Evolutionary conservation across 92 coral and sea anemone genomes (phyloP), one percentile per base, ranked within the genome.

Genomic region (Scolanthus callimorphus): DNA sequence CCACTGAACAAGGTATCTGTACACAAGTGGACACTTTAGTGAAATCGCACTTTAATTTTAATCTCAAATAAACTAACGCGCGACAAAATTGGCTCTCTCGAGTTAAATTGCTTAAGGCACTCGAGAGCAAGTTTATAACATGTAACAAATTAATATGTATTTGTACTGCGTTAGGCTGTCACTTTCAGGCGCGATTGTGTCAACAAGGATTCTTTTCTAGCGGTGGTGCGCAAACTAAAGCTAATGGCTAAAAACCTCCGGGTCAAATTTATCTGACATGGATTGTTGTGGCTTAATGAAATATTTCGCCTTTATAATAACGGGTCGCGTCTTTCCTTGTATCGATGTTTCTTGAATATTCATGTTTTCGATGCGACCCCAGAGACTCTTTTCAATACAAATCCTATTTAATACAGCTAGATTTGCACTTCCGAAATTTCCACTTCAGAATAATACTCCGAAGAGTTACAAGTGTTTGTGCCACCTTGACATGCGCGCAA

Each of bases 121-220:
- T 44, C 59, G 55, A 72, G 66, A 57, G 58, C 77, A 82, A 79
- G 73, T 76, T 82, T 82, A 71, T 73, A 82, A 86, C 78, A 86
- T 88, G 96, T 88, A 82, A 83, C 96, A 88, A 88, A 88, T 88
- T 88, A 85, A 60, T 83, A 49, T 73, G 65, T 88, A 73, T 88
- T 88, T 88, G 96, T 37, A 69, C 79, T 69, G 62, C 89, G 73
- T 74, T 78, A 73, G 56, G 34, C 62, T 88, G 90, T 71, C 96
- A 88, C 77, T 83, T 77, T 31, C 50, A 49, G 19, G 69, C 50
- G 67, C 76, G 60, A 47, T 49, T 61, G 17, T 34, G 85, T 71
- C 47, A 78, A 78, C 78, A 78, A 55, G 55, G 65, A 64, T 49
- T 20, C 65, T 50, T 68, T 68, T 68, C 64, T 25, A 68, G 65